Percentiles rank a stretch among this genome's conserved stretches.
These are phyloP conservation scores for Ophion costatus DNA, from an alignment of 2,888 invertebrate genomes.

Conservation along the genomic window DNA sequence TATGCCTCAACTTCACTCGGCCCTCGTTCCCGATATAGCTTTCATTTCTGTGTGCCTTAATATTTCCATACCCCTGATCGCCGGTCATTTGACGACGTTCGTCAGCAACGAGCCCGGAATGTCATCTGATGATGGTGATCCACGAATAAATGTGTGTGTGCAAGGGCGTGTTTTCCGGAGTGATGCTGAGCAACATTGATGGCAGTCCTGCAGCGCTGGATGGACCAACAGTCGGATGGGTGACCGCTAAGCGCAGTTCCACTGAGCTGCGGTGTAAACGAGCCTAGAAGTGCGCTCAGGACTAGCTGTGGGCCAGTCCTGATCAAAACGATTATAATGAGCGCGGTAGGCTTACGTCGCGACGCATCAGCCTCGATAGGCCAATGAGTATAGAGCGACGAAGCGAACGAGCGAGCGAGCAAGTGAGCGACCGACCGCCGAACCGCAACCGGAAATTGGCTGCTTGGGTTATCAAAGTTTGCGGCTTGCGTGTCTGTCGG, in stretches of 20 bases:
- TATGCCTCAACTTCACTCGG: neutral
- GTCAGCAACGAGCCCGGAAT: neutral
- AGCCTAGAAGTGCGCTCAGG: too few species aligned
- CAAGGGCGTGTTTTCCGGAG: too few species aligned
- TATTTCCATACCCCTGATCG: neutral
- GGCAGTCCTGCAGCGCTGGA: too few species aligned
- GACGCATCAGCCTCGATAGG: slow-evolving; percentile 73
- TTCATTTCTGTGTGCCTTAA: neutral
- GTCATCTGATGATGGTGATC: too few species aligned
- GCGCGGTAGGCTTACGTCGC: slow-evolving; percentile 40
- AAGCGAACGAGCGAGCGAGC: slow-evolving; percentile 69
- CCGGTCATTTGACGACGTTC: neutral
- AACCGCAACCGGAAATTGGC: slow-evolving; percentile 83
- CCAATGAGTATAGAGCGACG: slow-evolving; percentile 75
- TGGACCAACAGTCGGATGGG: too few species aligned
- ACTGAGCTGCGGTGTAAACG: too few species aligned
- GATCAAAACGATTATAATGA: too few species aligned
- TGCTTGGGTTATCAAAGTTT: slow-evolving; percentile 83
- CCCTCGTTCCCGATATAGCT: slow-evolving; percentile 17
- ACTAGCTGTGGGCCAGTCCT: too few species aligned
- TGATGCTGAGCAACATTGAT: too few species aligned
- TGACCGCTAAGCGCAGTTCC: too few species aligned
- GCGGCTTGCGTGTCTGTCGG: slow-evolving; percentile 82
- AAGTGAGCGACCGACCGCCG: slow-evolving; percentile 73
- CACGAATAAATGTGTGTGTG: too few species aligned